Conservation (phyloP, 2,113 vertebrate genomes). For the Anguilla japonica region DNA sequence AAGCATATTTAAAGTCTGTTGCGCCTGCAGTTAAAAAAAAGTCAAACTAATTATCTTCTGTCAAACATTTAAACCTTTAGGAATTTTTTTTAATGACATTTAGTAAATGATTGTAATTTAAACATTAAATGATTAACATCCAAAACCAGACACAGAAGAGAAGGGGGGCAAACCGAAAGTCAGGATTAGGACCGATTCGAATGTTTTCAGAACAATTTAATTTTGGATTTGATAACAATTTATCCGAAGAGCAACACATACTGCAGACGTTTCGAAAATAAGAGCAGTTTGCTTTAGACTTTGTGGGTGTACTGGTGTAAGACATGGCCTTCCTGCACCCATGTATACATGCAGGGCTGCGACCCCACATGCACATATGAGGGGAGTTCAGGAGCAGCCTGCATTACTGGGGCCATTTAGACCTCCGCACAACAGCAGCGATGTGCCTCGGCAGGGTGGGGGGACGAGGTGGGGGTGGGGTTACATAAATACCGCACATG, state of each 20-base stretch:
- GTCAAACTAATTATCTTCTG: neutral
- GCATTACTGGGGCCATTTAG: conserved; percentile 27
- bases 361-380: neutral
- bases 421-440: conserved; percentile 37
- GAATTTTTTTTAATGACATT: no score
- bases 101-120: neutral
- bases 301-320: neutral
- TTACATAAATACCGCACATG: neutral
- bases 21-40: no score
- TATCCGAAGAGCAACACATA: neutral
- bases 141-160: neutral
- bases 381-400: neutral
- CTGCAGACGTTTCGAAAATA: neutral
- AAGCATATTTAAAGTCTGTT: neutral
- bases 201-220: no score
- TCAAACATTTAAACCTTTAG: neutral
- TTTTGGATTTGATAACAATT: no score
- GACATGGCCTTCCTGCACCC: neutral
- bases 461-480: neutral
- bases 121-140: neutral
- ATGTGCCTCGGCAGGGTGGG: neutral
- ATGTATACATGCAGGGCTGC: neutral
- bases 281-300: neutral
- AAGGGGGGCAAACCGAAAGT: neutral
- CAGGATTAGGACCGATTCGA: no score